phyloP scores from a whole-genome alignment of 2,797 vertebrate genomes.

The Novumbra hubbsi region DNA sequence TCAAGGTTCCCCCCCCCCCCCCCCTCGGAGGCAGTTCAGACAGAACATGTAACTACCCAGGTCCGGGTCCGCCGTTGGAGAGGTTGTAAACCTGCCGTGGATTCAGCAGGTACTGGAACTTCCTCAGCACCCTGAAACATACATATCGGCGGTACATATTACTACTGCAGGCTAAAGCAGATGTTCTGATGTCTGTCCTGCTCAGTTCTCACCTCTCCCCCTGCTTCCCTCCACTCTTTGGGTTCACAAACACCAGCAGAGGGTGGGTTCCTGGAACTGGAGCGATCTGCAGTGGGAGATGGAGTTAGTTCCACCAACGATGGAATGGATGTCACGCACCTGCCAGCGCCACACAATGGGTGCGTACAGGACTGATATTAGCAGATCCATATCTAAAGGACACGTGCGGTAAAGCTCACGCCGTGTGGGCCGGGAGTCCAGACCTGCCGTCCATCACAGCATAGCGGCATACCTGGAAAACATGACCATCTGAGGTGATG shows the following conservation, averaged over 20 bases:
- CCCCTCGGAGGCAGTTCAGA: background rate
- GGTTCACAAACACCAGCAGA: constrained; percentile 91
- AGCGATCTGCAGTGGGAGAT: constrained; percentile 69
- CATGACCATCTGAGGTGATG: constrained; percentile 71
- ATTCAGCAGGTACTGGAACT: constrained; percentile 90
- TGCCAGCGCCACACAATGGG: background rate
- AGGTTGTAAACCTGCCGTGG: constrained; percentile 92
- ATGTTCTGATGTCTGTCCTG: background rate
- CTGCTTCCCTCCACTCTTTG: constrained; percentile 94
- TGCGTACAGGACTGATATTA: background rate
- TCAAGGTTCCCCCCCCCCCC: too few relatives aligned
- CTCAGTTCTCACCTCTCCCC: constrained; percentile 79
- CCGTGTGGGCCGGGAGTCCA: background rate
- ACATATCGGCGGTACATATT: constrained; percentile 5
- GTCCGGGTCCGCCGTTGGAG: constrained; percentile 79
- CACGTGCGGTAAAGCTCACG: background rate
- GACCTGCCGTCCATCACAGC: background rate
- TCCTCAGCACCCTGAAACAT: constrained; percentile 82
- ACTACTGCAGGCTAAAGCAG: background rate
- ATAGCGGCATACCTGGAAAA: constrained; percentile 63
- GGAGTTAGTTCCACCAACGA: background rate
- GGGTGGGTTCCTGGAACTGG: constrained; percentile 82
- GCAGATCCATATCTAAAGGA: background rate
- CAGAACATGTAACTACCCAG: constrained; percentile 76
- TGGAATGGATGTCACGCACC: background rate